These are phyloP conservation scores for Caracal caracal DNA, from an alignment of 2,113 vertebrate species.

Conservation along the genomic window DNA sequence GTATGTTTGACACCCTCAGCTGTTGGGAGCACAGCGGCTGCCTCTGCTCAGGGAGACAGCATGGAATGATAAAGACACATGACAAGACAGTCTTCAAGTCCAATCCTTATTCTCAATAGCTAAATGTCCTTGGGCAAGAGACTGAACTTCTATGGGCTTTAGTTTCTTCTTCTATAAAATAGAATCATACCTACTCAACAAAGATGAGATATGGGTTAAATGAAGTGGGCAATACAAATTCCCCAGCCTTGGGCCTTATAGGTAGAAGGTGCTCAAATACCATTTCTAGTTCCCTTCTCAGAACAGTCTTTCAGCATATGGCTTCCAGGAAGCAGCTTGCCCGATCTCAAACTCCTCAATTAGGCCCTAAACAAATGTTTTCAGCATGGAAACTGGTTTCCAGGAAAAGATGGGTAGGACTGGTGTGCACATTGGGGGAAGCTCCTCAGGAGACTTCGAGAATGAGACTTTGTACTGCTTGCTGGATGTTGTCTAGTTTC, in stretches of 20 bases:
- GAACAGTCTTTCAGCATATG: neutral
- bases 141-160: neutral
- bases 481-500: neutral
- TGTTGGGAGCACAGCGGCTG: neutral
- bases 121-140: neutral
- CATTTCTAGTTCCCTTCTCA: neutral
- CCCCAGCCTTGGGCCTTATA: neutral
- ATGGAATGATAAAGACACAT: neutral
- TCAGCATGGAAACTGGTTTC: neutral
- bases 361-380: neutral
- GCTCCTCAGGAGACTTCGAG: neutral
- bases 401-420: neutral
- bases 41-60: neutral
- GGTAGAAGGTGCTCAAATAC: neutral
- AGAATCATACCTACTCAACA: neutral
- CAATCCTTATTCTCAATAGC: neutral
- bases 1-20: neutral
- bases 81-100: neutral
- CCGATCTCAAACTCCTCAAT: neutral
- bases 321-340: neutral
- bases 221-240: neutral
- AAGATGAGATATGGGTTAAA: neutral
- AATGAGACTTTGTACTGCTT: neutral
- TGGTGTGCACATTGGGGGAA: accelerated
- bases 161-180: neutral